Conservation (phyloP, 1,140 invertebrate genomes). For the Bilobella aurantiaca region DNA sequence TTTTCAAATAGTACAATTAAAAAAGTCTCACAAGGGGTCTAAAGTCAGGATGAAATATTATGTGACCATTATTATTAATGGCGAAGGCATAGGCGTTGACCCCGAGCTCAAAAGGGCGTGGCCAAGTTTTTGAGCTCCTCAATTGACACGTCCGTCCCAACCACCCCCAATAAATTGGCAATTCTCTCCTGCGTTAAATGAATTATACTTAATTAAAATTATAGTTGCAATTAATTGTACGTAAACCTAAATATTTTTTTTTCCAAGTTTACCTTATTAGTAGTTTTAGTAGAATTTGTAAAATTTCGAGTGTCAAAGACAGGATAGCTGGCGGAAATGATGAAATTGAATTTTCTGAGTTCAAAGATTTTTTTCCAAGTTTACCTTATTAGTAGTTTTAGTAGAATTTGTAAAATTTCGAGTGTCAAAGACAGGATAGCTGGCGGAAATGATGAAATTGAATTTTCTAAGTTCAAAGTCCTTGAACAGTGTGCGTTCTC, state of each 20-base stretch:
- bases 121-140: constrained; percentile 84
- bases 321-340: constrained; percentile 3
- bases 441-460: constrained; percentile 7
- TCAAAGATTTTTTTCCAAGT: too few relatives aligned
- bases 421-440: constrained; percentile 5
- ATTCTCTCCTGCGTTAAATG: constrained; percentile 54
- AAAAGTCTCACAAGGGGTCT: constrained; percentile 64
- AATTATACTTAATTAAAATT: too few relatives aligned
- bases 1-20: too few relatives aligned
- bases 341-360: constrained; percentile 1
- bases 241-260: too few relatives aligned
- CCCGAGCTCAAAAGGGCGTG: constrained; percentile 80
- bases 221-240: too few relatives aligned
- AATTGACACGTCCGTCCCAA: constrained; percentile 85
- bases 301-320: constrained; percentile 9
- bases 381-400: background rate
- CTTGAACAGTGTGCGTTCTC: background rate
- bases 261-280: too few relatives aligned
- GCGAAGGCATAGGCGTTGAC: constrained; percentile 94
- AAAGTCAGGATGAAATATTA: constrained; percentile 94
- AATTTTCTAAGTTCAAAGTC: background rate
- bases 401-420: background rate
- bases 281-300: background rate
- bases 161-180: constrained; percentile 82
- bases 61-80: constrained; percentile 92